A percentile compares a stretch with the other conserved stretches of the same genome.
Conservation (phyloP, 2,888 invertebrate genomes). For the Tetranychus piercei region DNA sequence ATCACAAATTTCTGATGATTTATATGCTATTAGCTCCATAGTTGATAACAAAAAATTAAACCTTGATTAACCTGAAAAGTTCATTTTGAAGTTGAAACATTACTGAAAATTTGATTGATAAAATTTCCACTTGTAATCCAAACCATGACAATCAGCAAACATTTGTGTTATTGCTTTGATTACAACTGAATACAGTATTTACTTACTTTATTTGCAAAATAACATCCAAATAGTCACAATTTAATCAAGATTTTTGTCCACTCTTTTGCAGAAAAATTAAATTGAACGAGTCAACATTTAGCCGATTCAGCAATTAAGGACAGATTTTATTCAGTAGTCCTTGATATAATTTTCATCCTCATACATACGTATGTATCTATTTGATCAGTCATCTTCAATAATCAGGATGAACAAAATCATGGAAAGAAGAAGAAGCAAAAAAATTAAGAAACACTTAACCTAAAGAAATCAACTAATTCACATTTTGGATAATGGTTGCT, state of each 20-base stretch:
- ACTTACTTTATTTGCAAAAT: background rate
- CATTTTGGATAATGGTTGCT: background rate
- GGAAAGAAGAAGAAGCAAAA: background rate
- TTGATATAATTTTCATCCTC: background rate
- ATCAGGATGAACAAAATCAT: background rate
- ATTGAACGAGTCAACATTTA: background rate
- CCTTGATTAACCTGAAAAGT: no score
- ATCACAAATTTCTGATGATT: no score
- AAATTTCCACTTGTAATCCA: no score
- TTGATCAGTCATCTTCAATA: background rate
- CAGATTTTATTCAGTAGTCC: background rate
- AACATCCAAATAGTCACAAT: background rate
- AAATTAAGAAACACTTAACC: background rate
- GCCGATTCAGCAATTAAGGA: background rate
- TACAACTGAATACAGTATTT: background rate
- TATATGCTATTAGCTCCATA: no score
- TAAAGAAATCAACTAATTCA: background rate
- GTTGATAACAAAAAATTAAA: no score
- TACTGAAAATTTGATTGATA: no score
- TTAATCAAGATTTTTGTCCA: background rate
- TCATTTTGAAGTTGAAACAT: no score
- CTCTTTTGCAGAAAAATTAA: background rate
- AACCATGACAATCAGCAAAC: no score
- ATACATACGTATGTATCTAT: background rate
- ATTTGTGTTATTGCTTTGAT: no score